These are phyloP conservation scores for Dicerorhinus sumatrensis DNA, from an alignment of 2,113 vertebrate species.

Conservation along the genomic window DNA sequence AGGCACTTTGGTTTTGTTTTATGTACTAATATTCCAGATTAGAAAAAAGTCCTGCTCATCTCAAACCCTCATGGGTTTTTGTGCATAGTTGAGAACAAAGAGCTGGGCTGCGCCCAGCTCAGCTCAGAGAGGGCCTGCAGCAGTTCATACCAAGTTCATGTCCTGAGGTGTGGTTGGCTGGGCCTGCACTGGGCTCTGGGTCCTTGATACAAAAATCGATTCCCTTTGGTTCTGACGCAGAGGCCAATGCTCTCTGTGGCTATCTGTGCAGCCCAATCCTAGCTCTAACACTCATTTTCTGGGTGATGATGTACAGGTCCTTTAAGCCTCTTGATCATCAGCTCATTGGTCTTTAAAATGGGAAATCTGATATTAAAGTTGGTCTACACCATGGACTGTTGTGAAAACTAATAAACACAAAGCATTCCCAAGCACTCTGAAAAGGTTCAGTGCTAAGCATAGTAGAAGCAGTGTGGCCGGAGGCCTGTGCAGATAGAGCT, in stretches of 20 bases:
- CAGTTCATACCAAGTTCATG: neutral
- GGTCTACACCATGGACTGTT: neutral
- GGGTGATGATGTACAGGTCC: neutral
- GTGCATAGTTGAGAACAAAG: neutral
- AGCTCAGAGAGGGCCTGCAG: neutral
- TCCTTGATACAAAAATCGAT: neutral
- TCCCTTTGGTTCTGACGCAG: neutral
- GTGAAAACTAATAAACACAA: neutral
- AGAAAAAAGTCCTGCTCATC: neutral
- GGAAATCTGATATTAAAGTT: neutral
- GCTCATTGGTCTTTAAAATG: neutral
- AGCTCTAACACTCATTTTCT: neutral
- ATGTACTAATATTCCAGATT: slow-evolving; percentile 11
- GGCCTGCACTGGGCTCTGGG: neutral
- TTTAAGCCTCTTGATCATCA: neutral
- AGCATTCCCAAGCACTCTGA: neutral
- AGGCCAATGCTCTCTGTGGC: neutral
- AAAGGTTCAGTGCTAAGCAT: neutral
- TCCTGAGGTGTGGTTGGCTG: neutral
- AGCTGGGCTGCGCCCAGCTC: neutral
- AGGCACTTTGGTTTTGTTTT: neutral
- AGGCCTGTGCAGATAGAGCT: neutral
- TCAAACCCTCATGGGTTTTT: neutral
- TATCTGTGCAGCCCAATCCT: neutral
- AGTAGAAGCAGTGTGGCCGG: neutral